Percentiles rank a stretch among this genome's conserved stretches.
phyloP scores from a whole-genome alignment of 2,113 vertebrate genomes.

The Sphaerodactylus townsendi region DNA sequence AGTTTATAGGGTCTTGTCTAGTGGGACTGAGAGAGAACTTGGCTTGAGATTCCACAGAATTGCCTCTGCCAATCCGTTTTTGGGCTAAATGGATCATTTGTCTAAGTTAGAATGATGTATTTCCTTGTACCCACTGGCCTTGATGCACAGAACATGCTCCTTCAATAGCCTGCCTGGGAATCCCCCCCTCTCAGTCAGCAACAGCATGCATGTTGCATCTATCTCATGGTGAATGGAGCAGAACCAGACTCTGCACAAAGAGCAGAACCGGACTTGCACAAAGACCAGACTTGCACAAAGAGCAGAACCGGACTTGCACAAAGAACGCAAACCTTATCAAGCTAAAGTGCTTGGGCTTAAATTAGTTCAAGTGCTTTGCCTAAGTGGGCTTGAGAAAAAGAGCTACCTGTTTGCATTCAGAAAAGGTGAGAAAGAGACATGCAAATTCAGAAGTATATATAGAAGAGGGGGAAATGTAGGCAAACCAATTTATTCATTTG shows the following conservation, averaged over 20 bases:
- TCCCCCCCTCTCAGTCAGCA: neutral
- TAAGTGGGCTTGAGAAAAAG: neutral
- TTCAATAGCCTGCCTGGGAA: neutral
- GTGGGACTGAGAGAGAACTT: neutral
- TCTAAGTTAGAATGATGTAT: neutral
- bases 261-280: slow-evolving; percentile 1
- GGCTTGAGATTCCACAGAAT: neutral
- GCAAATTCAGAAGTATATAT: neutral
- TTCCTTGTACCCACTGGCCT: neutral
- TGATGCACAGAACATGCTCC: neutral
- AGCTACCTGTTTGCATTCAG: neutral
- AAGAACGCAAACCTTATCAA: neutral
- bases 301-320: slow-evolving; percentile 13
- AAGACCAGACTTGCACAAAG: neutral
- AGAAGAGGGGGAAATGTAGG: neutral
- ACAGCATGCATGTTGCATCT: neutral
- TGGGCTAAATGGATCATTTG: neutral
- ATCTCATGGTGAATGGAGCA: neutral
- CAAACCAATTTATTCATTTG: neutral
- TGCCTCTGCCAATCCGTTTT: neutral
- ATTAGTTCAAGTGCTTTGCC: neutral
- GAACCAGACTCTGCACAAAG: slow-evolving; percentile 6
- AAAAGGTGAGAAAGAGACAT: neutral
- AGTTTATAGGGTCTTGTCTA: neutral
- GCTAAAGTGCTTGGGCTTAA: neutral